Conservation (phyloP, 2,888 invertebrate species). For the Eilema caniola region DNA sequence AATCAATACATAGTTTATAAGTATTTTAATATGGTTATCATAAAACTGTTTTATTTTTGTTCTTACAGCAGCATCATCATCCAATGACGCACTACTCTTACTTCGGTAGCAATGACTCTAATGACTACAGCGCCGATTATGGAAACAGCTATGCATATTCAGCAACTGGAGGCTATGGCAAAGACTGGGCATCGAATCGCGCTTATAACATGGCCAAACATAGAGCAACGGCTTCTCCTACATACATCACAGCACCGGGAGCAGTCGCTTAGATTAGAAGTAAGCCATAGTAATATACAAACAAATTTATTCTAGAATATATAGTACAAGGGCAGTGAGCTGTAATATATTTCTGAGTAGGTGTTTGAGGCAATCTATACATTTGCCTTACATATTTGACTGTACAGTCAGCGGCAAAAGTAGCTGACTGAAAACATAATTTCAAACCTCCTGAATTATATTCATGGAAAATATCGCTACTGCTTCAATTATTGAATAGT, state of each 20-base stretch:
- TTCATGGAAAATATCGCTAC: no score
- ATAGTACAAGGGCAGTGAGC: no score
- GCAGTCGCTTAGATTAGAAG: conserved; percentile 55
- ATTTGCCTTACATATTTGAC: no score
- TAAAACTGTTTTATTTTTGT: background rate
- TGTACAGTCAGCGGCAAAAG: no score
- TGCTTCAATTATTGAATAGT: no score
- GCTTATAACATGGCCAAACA: conserved; percentile 77
- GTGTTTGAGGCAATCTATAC: no score
- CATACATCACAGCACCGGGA: conserved; percentile 80
- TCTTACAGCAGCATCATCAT: conserved; percentile 64
- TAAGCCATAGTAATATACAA: conserved; percentile 2
- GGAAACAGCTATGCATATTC: conserved; percentile 74
- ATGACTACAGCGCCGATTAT: conserved; percentile 78
- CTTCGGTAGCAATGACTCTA: conserved; percentile 75
- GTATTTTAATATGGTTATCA: no score
- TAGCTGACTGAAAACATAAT: no score
- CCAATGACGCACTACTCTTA: conserved; percentile 75
- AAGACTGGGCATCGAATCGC: conserved; percentile 82
- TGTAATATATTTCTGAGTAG: no score
- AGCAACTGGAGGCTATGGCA: conserved; percentile 74
- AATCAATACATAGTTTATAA: no score
- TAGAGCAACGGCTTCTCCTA: conserved; percentile 68
- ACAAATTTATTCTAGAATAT: conserved; percentile 17
- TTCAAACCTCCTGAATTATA: no score